Percentiles rank a stretch among this genome's conserved stretches.
phyloP scores from a whole-genome alignment of 2,888 invertebrate species.

The Philereme vetulata region DNA sequence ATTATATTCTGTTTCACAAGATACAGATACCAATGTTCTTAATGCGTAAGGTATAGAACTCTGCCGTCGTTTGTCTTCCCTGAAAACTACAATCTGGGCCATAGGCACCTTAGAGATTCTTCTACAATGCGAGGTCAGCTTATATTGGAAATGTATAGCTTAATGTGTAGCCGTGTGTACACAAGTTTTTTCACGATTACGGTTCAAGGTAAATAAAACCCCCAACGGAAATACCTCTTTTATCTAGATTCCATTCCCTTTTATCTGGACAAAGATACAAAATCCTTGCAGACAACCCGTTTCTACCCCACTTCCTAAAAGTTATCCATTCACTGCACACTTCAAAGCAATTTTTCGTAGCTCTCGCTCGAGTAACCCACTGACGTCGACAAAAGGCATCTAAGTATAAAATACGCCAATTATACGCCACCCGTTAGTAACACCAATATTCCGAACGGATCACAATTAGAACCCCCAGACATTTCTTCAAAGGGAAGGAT shows the following conservation, averaged over 20 bases:
- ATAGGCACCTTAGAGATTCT: no score
- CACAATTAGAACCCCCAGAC: constrained; percentile 69
- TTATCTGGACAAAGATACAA: constrained; percentile 14
- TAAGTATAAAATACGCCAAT: constrained; percentile 71
- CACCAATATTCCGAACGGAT: constrained; percentile 64
- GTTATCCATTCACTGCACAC: constrained; percentile 54
- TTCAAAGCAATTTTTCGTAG: constrained; percentile 56
- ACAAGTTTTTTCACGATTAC: no score
- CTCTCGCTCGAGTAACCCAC: constrained; percentile 59
- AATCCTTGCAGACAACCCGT: constrained; percentile 19
- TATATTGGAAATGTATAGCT: no score
- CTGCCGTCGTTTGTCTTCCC: no score
- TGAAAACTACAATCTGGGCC: no score
- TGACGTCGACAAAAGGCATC: constrained; percentile 70
- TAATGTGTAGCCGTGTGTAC: no score
- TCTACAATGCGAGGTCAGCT: no score
- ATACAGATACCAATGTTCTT: no score
- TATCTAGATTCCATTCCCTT: constrained; percentile 7
- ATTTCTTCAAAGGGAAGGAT: constrained; percentile 69
- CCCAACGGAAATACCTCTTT: not conserved
- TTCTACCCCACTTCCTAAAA: constrained; percentile 29
- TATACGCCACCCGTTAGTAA: constrained; percentile 62
- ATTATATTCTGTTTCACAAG: no score
- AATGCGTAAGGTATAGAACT: no score
- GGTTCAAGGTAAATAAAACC: no score